These are phyloP conservation scores for Sarcoramphus papa DNA, from an alignment of 2,797 vertebrate species.

Conservation along the genomic window DNA sequence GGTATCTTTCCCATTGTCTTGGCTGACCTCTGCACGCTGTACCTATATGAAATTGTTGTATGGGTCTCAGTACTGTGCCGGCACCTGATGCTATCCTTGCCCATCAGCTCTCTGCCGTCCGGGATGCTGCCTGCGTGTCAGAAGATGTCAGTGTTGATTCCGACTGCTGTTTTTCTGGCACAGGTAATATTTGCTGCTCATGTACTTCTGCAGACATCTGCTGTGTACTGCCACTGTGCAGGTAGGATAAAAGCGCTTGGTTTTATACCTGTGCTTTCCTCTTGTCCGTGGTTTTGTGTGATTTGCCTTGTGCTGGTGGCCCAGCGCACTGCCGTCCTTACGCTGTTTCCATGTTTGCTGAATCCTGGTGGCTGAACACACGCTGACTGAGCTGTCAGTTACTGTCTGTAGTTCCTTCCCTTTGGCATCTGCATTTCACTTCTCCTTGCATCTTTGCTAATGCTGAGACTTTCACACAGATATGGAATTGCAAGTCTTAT, in stretches of 20 bases:
- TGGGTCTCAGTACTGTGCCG: fast-evolving
- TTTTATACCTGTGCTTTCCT: neutral
- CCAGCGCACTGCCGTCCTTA: neutral
- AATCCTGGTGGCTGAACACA: neutral
- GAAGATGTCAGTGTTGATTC: neutral
- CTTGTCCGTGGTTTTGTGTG: neutral
- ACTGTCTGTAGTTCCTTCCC: neutral
- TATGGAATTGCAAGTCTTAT: neutral
- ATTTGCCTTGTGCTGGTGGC: neutral
- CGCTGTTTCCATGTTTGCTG: neutral
- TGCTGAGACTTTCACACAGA: neutral
- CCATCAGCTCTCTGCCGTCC: neutral
- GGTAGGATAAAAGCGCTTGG: neutral
- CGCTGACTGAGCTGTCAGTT: neutral
- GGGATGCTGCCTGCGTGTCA: neutral
- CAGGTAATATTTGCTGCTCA: neutral
- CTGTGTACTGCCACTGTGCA: neutral
- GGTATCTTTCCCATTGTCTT: fast-evolving
- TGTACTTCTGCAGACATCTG: neutral
- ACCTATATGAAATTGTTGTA: fast-evolving
- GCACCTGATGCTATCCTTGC: neutral
- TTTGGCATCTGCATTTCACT: neutral
- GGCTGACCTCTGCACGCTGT: neutral
- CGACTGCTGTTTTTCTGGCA: neutral
- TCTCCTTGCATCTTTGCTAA: neutral